Percentiles rank a stretch among this genome's conserved stretches.
phyloP scores from a whole-genome alignment of 1,140 invertebrate genomes.

The Uloborus diversus region DNA sequence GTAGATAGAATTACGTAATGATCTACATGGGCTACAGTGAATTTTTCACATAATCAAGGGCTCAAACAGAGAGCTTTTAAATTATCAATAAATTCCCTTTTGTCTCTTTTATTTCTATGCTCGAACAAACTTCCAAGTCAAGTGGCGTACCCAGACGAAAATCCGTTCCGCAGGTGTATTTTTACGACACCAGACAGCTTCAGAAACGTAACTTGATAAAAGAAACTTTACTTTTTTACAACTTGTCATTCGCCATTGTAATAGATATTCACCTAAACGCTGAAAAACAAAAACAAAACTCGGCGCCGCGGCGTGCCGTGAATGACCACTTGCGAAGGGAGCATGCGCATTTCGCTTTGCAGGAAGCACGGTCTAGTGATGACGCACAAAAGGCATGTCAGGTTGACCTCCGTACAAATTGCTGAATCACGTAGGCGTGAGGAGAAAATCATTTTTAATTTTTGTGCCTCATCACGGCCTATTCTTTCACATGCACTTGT shows the following conservation, averaged over 20 bases:
- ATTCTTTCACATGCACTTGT: too few relatives aligned
- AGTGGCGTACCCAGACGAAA: too few relatives aligned
- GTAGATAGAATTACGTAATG: too few relatives aligned
- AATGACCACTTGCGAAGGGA: slow-evolving; percentile 5
- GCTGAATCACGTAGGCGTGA: slow-evolving; percentile 21
- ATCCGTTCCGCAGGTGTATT: too few relatives aligned
- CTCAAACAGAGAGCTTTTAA: neutral
- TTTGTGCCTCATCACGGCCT: neutral
- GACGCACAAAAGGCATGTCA: slow-evolving; percentile 17
- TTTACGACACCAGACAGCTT: too few relatives aligned
- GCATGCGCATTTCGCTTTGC: neutral
- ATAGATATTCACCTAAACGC: too few relatives aligned
- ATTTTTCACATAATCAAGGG: too few relatives aligned
- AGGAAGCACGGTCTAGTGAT: slow-evolving; percentile 38
- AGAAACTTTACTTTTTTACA: too few relatives aligned
- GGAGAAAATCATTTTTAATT: slow-evolving; percentile 5
- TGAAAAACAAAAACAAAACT: neutral
- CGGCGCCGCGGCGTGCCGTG: too few relatives aligned
- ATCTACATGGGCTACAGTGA: too few relatives aligned
- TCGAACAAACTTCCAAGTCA: neutral
- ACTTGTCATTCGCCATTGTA: too few relatives aligned
- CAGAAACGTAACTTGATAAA: too few relatives aligned
- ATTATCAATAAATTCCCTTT: neutral
- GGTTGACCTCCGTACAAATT: slow-evolving; percentile 18
- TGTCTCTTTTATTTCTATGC: neutral